Conservation (phyloP, 2,797 vertebrate species). For the Pogonophryne albipinna region DNA sequence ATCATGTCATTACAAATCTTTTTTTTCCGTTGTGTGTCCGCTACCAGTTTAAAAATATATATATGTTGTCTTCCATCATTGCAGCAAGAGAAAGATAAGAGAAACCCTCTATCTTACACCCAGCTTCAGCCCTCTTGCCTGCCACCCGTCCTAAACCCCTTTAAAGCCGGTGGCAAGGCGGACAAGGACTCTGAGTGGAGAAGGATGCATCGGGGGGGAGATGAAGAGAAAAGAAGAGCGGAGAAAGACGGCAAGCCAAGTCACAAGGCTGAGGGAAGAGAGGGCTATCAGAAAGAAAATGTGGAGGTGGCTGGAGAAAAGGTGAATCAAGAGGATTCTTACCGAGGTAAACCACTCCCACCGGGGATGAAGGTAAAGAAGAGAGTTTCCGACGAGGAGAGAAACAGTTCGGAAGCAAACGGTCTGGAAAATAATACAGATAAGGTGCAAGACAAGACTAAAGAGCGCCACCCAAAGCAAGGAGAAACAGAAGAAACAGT, state of each 20-base stretch:
- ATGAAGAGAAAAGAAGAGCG: conserved; percentile 19
- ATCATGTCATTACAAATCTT: background rate
- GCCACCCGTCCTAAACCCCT: conserved; percentile 88
- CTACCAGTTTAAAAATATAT: background rate
- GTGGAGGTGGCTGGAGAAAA: conserved; percentile 50
- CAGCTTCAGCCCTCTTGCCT: conserved; percentile 61
- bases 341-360: conserved; percentile 72
- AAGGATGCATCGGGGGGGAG: conserved; percentile 53
- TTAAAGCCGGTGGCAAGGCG: conserved; percentile 84
- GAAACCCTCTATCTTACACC: conserved; percentile 51
- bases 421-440: background rate
- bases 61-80: conserved; percentile 22
- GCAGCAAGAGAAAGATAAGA: conserved; percentile 81
- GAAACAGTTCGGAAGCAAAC: conserved; percentile 8
- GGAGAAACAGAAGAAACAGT: background rate
- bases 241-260: conserved; percentile 4
- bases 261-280: conserved; percentile 23
- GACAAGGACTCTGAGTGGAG: conserved; percentile 77
- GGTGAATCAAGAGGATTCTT: conserved; percentile 41
- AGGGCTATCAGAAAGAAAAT: conserved; percentile 48
- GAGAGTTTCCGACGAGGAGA: conserved; percentile 68
- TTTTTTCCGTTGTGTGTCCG: background rate
- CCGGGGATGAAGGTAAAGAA: conserved; percentile 79
- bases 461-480: conserved; percentile 4
- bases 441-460: conserved; percentile 4